Evolutionary conservation across 1,140 invertebrate species (phyloP), one percentile per base, ranked within the genome.

Genomic region (Holcopasites calliopsidis): DNA sequence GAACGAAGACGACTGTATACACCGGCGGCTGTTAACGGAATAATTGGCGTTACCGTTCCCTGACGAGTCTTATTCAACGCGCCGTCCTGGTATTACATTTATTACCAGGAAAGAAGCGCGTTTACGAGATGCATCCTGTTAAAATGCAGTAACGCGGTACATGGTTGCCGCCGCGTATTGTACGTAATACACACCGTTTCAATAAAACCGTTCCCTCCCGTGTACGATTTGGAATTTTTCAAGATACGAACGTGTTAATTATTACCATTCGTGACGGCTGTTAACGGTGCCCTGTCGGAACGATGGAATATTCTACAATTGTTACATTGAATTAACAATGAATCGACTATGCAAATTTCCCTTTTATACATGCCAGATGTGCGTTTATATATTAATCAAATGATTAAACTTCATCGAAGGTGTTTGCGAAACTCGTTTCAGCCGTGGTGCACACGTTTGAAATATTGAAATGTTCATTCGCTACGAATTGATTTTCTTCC

Each of bases 101-200:
- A 80, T 70, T 80, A 69, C 50, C 65, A 60, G 42, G 73, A 23
- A 81, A 69, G 38, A 33, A 65, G 47, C 44, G 54, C 52, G 61
- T 80, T 81, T 76, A 80, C 21, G 50, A 60, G 44, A 80, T 52
- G 60, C 58, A 79, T 79, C 64, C 79, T 81, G 57, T 68, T 76
- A 58, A 50, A 76, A 38, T 31, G 8, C 38, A 28, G 1, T 70
- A 75, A 65, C 60, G 16, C 55, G 28, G n/a, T 52, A 26, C 47
- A 74, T n/a, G n/a, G n/a, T 50, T 54, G 35, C 26, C 58, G 65
- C 42, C 47, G 61, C 26, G 10, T 61, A 68, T 73, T 77, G 77
- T 8, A 49, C n/a, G n/a, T n/a, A n/a, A n/a, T n/a, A 62, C 65
- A 13, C 49, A 44, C 26, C 57, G 69, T 80, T 78, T 72, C 68